phyloP scores from a whole-genome alignment of 2,888 invertebrate species.

The Ennomos quercinarius region DNA sequence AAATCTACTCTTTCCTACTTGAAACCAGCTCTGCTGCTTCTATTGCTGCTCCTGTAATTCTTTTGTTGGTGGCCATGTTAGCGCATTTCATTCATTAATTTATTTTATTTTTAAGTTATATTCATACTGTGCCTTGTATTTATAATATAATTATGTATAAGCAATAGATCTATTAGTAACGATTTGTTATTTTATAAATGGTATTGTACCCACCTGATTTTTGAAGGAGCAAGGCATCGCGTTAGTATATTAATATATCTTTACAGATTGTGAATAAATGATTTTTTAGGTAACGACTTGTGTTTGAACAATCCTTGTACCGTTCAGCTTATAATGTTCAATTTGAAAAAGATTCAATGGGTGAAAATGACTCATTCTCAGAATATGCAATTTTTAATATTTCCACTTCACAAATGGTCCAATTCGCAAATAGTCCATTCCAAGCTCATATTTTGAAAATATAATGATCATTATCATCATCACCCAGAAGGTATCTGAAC shows the following conservation, averaged over 20 bases:
- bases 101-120: conserved; percentile 20
- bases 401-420: too few species aligned
- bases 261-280: conserved; percentile 13
- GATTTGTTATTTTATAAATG: conserved; percentile 7
- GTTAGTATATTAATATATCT: not conserved
- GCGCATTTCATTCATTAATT: conserved; percentile 58
- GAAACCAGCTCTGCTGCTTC: conserved; percentile 53
- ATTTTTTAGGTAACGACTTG: not conserved
- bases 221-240: conserved; percentile 21
- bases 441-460: too few species aligned
- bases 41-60: conserved; percentile 54
- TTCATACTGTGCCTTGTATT: conserved; percentile 15
- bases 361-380: too few species aligned
- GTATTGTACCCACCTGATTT: conserved; percentile 28
- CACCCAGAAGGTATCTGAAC: too few species aligned
- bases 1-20: conserved; percentile 52
- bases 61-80: conserved; percentile 56
- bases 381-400: too few species aligned
- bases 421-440: too few species aligned
- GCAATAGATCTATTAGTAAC: conserved; percentile 10
- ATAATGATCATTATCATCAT: too few species aligned
- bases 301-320: not conserved
- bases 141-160: conserved; percentile 9
- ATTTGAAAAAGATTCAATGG: too few species aligned
- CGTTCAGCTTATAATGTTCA: too few species aligned